These are phyloP conservation scores for Acrobasis suavella DNA, from an alignment of 2,888 invertebrate species.

Conservation along the genomic window DNA sequence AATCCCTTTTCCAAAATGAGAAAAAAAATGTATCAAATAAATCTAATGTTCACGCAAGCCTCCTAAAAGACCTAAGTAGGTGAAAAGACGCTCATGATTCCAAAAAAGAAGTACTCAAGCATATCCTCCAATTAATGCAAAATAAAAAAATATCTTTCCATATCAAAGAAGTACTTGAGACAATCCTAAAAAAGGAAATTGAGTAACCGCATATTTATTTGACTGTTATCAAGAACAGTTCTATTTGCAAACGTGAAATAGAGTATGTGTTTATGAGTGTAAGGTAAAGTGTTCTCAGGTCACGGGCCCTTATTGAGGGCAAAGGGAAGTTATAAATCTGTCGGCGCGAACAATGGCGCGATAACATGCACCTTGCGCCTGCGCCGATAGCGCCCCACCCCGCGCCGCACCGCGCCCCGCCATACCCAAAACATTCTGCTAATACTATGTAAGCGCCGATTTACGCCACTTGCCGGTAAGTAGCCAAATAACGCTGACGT, in stretches of 20 bases:
- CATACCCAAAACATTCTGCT: conserved; percentile 39
- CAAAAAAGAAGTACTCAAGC: no score
- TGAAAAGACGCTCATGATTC: no score
- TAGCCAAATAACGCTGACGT: not conserved
- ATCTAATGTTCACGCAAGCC: no score
- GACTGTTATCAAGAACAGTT: conserved; percentile 10
- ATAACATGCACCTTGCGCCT: conserved; percentile 76
- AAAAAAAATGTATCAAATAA: no score
- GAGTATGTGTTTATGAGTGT: conserved; percentile 50
- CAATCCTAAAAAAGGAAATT: not conserved
- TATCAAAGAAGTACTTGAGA: no score
- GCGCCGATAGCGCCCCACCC: conserved; percentile 51
- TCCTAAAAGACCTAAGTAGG: no score
- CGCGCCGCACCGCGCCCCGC: conserved; percentile 35
- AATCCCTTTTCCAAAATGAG: no score
- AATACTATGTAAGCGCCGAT: conserved; percentile 10
- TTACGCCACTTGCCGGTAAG: conserved; percentile 1
- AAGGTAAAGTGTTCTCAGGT: conserved; percentile 63
- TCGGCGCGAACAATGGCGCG: conserved; percentile 79
- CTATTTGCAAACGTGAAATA: conserved; percentile 24
- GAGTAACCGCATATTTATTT: conserved; percentile 12
- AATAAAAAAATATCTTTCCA: no score
- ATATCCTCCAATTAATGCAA: no score
- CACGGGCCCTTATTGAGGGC: conserved; percentile 81
- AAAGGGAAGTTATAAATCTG: conserved; percentile 82